A percentile compares a stretch with the other conserved stretches of the same genome.
Evolutionary conservation across 2,113 vertebrate genomes (phyloP).

Genomic region (Coregonus clupeaformis): DNA sequence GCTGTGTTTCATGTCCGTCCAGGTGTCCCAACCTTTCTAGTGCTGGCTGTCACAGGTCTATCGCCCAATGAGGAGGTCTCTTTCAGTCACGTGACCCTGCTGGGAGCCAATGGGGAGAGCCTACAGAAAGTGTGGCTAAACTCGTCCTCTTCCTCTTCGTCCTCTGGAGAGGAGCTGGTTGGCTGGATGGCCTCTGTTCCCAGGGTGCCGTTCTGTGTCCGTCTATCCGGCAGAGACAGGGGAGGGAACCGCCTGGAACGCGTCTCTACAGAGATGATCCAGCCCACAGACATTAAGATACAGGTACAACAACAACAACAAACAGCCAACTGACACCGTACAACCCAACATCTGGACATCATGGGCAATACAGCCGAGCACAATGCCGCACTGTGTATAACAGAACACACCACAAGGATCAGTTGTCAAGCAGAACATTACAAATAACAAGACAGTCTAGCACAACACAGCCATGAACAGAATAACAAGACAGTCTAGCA

Average conservation of each 20-base stretch:
- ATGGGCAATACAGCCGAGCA: no score
- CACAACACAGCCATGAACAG: not conserved
- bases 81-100: slow-evolving; percentile 70
- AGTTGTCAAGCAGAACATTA: no score
- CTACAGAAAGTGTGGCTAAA: slow-evolving; percentile 66
- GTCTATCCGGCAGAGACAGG: slow-evolving; percentile 64
- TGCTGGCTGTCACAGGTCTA: slow-evolving; percentile 68
- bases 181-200: slow-evolving; percentile 68
- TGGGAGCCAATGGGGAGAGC: slow-evolving; percentile 63
- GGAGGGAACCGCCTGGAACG: slow-evolving; percentile 67
- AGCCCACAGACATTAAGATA: slow-evolving; percentile 72
- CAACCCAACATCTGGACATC: no score
- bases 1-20: not conserved
- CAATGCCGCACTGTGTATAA: no score
- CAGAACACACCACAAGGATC: no score
- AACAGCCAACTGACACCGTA: no score
- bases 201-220: slow-evolving; percentile 63
- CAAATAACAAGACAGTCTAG: no score
- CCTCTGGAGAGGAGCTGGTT: slow-evolving; percentile 65
- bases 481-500: not conserved
- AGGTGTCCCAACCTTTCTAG: slow-evolving; percentile 70
- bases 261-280: slow-evolving; percentile 70
- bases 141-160: slow-evolving; percentile 29
- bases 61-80: slow-evolving; percentile 41
- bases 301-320: slow-evolving; percentile 50